Base-by-base conservation (phyloP, 2,113 vertebrate genomes). In the Meles meles region DNA sequence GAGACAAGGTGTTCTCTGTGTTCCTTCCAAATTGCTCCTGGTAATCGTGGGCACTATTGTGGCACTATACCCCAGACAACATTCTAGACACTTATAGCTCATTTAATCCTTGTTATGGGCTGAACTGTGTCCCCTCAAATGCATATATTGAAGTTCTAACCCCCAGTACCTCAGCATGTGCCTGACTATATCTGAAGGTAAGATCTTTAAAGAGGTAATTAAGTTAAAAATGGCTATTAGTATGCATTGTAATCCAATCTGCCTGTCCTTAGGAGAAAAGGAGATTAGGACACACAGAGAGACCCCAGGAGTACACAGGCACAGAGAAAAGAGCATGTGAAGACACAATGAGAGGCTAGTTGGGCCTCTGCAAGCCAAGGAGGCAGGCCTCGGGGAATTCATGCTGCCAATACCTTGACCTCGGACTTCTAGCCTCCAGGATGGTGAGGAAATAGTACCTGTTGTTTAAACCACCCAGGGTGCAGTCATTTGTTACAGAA, bases 11-110 rank as follows among this genome's bases (percentile, higher is more conserved):
- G 39, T 6, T 71, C 23, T 44, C 80, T 31, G 2, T 14, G 44
- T 55, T 88, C 39, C 52, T 74, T 65, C 34, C 21, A 47, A 52
- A 80, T 8, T 69, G 18, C 15, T 21, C 1, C 0, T 42, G 63
- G 34, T 21, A 39, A 29, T 27, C 0, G 0, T 2, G 10, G 34
- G 39, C 21, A 15, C 44, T 18, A 47, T 6, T 0, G 18, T 82
- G 82, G 55, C 37, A 0, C 39, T 34, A 1, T 81, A 5, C 34
- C 76, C 59, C 21, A 10, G 59, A 29, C 74, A 34, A 27, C 49
- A 42, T 71, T 52, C 52, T 72, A 29, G 86, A 49, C 27, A 57
- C 27, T 82, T 67, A 0, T 0, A 55, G 63, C 27, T 83, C 67
- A 25, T 61, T 91, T 63, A 11, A 39, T 65, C 39, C 42, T 79